phyloP scores from a whole-genome alignment of 2,888 invertebrate genomes.

The Abrostola tripartita region DNA sequence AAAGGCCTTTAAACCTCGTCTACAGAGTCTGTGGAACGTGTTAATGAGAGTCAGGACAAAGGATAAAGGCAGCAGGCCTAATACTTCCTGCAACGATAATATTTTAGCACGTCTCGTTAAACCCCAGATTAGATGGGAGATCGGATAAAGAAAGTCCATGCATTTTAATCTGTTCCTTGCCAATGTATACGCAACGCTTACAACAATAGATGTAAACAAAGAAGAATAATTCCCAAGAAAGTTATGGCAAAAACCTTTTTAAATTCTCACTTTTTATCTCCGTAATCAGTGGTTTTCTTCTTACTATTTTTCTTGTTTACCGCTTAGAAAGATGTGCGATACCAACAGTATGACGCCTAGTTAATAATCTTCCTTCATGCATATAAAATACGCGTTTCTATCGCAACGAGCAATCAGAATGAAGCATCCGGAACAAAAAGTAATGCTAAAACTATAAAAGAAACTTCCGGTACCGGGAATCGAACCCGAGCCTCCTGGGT shows the following conservation, averaged over 20 bases:
- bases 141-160: constrained; percentile 60
- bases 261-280: constrained; percentile 67
- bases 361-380: constrained; percentile 50
- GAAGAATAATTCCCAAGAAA: constrained; percentile 62
- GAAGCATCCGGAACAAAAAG: constrained; percentile 47
- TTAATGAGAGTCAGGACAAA: constrained; percentile 64
- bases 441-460: constrained; percentile 54
- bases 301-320: constrained; percentile 65
- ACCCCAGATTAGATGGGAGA: constrained; percentile 60
- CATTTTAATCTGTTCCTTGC: constrained; percentile 55
- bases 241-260: constrained; percentile 61
- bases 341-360: constrained; percentile 40
- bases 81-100: constrained; percentile 68
- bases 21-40: constrained; percentile 52
- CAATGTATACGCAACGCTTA: constrained; percentile 62
- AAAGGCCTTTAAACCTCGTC: constrained; percentile 42
- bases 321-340: constrained; percentile 68
- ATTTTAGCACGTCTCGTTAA: constrained; percentile 64
- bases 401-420: constrained; percentile 45
- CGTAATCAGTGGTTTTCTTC: constrained; percentile 58
- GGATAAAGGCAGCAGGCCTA: constrained; percentile 54
- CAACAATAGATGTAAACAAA: constrained; percentile 66
- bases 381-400: constrained; percentile 47
- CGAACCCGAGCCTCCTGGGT: constrained; percentile 90
- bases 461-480: constrained; percentile 89